A percentile compares a stretch with the other conserved stretches of the same genome.
phyloP scores from a whole-genome alignment of 2,888 invertebrate species.

The Papilio elwesi region DNA sequence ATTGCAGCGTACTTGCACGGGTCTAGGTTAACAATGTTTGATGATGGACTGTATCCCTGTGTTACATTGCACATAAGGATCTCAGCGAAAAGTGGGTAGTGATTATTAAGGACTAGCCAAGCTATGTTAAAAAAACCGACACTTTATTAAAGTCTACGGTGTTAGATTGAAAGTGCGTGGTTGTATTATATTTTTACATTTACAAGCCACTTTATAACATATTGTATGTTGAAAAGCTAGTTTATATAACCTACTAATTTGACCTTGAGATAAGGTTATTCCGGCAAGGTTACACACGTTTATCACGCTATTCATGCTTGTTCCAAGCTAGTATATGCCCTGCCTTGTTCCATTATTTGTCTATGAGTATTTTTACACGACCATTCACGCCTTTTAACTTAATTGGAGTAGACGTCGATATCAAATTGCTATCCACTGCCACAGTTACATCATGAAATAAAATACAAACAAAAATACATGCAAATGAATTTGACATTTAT shows the following conservation, averaged over 20 bases:
- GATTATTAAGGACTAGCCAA: too few relatives aligned
- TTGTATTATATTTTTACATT: neutral
- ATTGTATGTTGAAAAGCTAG: constrained; percentile 4
- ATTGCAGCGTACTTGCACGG: too few relatives aligned
- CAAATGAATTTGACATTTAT: too few relatives aligned
- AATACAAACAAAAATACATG: too few relatives aligned
- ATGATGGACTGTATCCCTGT: too few relatives aligned
- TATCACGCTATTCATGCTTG: constrained; percentile 17
- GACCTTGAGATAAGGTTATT: constrained; percentile 21
- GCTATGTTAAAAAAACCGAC: neutral
- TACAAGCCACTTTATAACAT: neutral
- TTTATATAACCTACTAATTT: constrained; percentile 7
- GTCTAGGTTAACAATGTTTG: too few relatives aligned
- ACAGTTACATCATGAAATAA: too few relatives aligned
- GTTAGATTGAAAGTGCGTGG: neutral
- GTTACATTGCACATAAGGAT: too few relatives aligned
- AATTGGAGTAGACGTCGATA: neutral
- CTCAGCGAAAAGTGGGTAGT: too few relatives aligned
- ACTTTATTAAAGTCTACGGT: neutral
- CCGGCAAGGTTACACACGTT: constrained; percentile 13
- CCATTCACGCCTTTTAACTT: constrained; percentile 5
- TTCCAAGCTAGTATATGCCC: neutral
- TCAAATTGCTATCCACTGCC: neutral
- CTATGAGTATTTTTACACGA: constrained; percentile 12
- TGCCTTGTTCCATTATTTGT: constrained; percentile 11